Evolutionary conservation across 2,888 invertebrate species (phyloP), one percentile per base, ranked within the genome.

Genomic region (Eilema caniola): DNA sequence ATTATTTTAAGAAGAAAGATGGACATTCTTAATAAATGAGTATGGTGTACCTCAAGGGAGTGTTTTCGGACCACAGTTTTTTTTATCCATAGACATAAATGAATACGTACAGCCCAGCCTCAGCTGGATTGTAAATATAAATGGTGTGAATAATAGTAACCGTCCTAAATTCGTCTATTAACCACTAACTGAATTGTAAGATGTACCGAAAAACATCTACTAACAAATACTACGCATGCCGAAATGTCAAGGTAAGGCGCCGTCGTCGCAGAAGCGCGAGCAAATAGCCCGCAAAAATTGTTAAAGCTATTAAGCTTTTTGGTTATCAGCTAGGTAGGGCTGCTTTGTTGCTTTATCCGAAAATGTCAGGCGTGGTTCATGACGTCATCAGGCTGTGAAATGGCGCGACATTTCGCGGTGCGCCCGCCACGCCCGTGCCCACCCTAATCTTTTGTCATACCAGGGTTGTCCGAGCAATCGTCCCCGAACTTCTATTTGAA

Each of bases 361-460:
- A 83, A 95, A 95, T 94, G 95, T 88, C 95, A 95, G 95, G 95
- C 91, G 95, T 86, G 95, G 94, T 90, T 85, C 70, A 88, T 95
- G 93, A 94, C 94, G 94, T 94, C 93, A 95, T 83, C 82, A 76
- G 81, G 84, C 86, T 85, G 86, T 86, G 84, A 94, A 94, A 94
- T 93, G 93, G 92, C 93, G 88, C 92, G 95, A 92, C 95, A 95
- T 95, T 95, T 94, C 87, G 89, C 88, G 87, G 89, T 87, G 86
- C 87, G 85, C 81, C 85, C 85, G 89, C 91, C 94, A 87, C 94
- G 86, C 95, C 94, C 92, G 88, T 86, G 88, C 89, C 90, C 90
- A 90, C 93, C 92, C 93, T 92, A 94, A 92, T 92, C 92, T 93
- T 90, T 75, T 89, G 89, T 87, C 92, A 88, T 82, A 73, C 87